These are phyloP conservation scores for Heliconius ethilla DNA, from an alignment of 2,888 invertebrate species.

Conservation along the genomic window DNA sequence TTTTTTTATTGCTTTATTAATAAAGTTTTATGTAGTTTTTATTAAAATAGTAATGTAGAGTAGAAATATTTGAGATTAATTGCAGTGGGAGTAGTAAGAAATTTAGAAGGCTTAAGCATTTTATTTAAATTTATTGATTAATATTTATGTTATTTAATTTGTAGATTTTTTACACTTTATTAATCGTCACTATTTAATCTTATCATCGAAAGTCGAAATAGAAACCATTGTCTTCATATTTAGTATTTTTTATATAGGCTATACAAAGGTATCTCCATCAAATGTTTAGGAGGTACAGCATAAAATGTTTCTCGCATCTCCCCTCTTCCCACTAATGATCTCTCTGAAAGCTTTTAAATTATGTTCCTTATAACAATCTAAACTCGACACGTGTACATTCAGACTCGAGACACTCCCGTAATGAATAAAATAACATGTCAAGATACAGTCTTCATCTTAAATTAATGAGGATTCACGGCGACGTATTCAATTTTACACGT, in stretches of 20 bases:
- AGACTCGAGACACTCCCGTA: slow-evolving; percentile 67
- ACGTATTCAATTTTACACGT: slow-evolving; percentile 78
- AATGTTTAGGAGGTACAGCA: slow-evolving; percentile 41
- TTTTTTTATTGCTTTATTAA: not conserved
- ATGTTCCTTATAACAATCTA: slow-evolving; percentile 76
- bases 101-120: not conserved
- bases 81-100: not conserved
- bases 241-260: slow-evolving; percentile 1
- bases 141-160: not conserved
- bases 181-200: not conserved
- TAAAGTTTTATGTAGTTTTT: not conserved
- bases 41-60: not conserved
- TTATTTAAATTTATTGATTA: not conserved
- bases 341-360: slow-evolving; percentile 75
- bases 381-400: slow-evolving; percentile 70
- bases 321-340: slow-evolving; percentile 66
- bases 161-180: not conserved
- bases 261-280: slow-evolving; percentile 13
- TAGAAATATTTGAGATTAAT: not conserved
- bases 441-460: slow-evolving; percentile 78
- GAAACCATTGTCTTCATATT: not conserved
- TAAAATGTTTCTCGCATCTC: slow-evolving; percentile 49
- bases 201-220: not conserved
- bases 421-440: slow-evolving; percentile 81
- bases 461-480: slow-evolving; percentile 77